Percentiles rank a stretch among this genome's conserved stretches.
phyloP scores from a whole-genome alignment of 1,140 invertebrate genomes.

The Danaus plexippus region DNA sequence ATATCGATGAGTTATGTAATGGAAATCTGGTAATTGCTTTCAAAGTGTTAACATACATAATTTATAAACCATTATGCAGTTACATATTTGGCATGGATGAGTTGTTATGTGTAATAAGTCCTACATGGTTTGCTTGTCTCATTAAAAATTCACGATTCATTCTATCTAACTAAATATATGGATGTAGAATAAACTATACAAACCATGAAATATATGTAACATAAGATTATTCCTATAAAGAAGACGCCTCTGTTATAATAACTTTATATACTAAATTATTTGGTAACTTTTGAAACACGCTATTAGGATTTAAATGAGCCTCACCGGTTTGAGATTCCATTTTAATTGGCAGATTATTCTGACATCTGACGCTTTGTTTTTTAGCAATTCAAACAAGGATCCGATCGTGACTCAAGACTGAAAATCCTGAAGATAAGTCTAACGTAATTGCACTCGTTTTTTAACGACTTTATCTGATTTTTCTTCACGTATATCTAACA shows the following conservation, averaged over 20 bases:
- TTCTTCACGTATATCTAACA: conserved; percentile 30
- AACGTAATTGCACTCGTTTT: conserved; percentile 62
- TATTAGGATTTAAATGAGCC: conserved; percentile 32
- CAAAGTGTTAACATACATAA: conserved; percentile 67
- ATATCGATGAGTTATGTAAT: conserved; percentile 67
- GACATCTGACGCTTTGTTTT: conserved; percentile 41
- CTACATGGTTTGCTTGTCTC: conserved; percentile 11
- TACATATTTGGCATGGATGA: conserved; percentile 16
- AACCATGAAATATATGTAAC: no score
- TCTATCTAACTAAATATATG: no score
- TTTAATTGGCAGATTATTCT: conserved; percentile 55
- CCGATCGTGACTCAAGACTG: conserved; percentile 18
- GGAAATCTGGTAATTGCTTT: conserved; percentile 66
- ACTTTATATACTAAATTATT: no score
- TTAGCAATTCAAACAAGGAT: conserved; percentile 33
- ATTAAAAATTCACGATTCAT: no score
- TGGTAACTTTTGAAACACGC: neutral
- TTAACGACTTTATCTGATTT: conserved; percentile 61
- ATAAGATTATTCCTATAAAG: no score
- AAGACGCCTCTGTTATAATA: no score
- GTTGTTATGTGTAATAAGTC: conserved; percentile 20
- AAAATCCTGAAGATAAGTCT: conserved; percentile 40
- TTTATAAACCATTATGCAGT: conserved; percentile 52
- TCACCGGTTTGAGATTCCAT: conserved; percentile 31
- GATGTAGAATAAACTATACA: no score